Conservation (phyloP, 2,113 vertebrate genomes). For the Syngnathus floridae region DNA sequence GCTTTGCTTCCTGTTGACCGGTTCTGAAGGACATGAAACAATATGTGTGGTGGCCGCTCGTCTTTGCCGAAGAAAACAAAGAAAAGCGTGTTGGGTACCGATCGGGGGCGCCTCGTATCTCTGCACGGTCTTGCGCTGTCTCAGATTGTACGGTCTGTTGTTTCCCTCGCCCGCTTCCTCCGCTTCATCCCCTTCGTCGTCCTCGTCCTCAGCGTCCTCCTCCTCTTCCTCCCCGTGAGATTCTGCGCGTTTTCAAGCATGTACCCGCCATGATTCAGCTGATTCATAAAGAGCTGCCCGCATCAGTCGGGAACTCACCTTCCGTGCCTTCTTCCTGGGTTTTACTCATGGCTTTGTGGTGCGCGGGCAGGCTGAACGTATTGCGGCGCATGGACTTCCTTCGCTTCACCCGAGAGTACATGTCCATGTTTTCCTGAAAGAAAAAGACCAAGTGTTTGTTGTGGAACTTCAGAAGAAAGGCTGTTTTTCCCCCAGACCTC, state of each 20-base stretch:
- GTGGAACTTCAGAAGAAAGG: background rate
- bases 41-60: slow-evolving; percentile 18
- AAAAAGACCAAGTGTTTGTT: background rate
- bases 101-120: slow-evolving; percentile 96
- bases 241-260: slow-evolving; percentile 64
- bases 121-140: slow-evolving; percentile 96
- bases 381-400: slow-evolving; percentile 91
- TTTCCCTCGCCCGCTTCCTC: slow-evolving; percentile 88
- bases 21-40: slow-evolving; percentile 70
- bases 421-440: slow-evolving; percentile 96
- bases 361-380: slow-evolving; percentile 87
- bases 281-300: slow-evolving; percentile 3
- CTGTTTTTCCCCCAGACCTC: slow-evolving; percentile 66
- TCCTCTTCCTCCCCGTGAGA: slow-evolving; percentile 87
- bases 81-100: slow-evolving; percentile 63
- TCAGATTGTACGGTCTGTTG: slow-evolving; percentile 90
- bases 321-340: slow-evolving; percentile 77
- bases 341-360: slow-evolving; percentile 91
- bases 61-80: background rate
- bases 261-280: background rate
- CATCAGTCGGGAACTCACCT: slow-evolving; percentile 43
- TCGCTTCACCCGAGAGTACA: slow-evolving; percentile 98
- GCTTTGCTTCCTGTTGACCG: slow-evolving; percentile 93
- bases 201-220: slow-evolving; percentile 87
- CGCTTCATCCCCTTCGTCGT: slow-evolving; percentile 92